Evolutionary conservation across 2,113 vertebrate species (phyloP).

Genomic region (Atrichornis clamosus): DNA sequence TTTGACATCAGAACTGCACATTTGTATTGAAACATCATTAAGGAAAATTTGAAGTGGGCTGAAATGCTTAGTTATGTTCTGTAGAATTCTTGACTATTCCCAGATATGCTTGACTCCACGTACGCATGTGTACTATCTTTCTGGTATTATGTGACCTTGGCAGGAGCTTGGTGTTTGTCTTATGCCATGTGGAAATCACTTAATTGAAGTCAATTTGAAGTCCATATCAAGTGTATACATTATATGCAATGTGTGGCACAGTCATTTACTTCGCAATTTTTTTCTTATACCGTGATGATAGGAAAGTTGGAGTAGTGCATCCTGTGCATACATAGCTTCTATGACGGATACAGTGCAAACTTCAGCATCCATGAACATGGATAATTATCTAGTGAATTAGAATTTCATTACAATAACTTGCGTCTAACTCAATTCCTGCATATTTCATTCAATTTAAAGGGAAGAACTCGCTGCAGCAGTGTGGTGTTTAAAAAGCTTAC

Average conservation of each 20-base stretch:
- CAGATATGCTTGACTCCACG: neutral
- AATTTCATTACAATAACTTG: neutral
- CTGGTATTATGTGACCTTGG: neutral
- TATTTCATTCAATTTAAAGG: neutral
- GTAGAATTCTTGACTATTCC: neutral
- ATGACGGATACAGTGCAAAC: neutral
- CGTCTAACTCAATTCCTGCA: neutral
- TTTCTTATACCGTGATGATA: neutral
- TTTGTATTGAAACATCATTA: neutral
- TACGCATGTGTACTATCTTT: constrained; percentile 20
- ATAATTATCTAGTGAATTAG: neutral
- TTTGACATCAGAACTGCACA: neutral
- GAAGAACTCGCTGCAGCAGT: neutral
- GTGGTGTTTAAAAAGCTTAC: neutral
- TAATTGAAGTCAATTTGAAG: neutral
- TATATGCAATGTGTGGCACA: neutral
- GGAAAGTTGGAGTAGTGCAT: neutral
- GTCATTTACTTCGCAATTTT: neutral
- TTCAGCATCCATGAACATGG: neutral
- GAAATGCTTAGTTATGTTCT: neutral
- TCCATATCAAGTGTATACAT: neutral
- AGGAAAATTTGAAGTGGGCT: neutral
- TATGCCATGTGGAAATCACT: neutral
- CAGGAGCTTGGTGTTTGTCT: neutral
- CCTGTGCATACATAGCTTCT: neutral